Evolutionary conservation across 2,113 vertebrate genomes (phyloP).

Genomic region (Seriola dumerili): DNA sequence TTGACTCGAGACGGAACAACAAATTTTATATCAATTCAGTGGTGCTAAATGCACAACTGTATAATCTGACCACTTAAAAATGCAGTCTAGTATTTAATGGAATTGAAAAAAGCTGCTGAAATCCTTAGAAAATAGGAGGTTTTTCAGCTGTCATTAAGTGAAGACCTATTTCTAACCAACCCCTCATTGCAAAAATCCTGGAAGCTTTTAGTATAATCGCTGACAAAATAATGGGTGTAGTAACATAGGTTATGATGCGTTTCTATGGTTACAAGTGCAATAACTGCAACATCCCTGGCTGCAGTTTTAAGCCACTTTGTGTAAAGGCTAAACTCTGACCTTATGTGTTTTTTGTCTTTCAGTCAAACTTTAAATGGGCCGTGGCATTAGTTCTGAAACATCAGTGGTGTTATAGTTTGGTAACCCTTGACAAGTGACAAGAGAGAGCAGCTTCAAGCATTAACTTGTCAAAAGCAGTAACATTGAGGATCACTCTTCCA

Average conservation of each 20-base stretch:
- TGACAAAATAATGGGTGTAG: not conserved
- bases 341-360: not conserved
- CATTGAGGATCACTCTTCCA: conserved; percentile 37
- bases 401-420: conserved; percentile 47
- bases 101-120: not conserved
- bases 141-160: not conserved
- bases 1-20: not conserved
- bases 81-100: not conserved
- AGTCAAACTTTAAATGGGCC: conserved; percentile 21
- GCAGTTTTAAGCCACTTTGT: not conserved
- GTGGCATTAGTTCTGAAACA: conserved; percentile 21
- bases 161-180: not conserved
- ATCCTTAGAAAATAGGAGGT: not conserved
- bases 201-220: not conserved
- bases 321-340: conserved; percentile 1
- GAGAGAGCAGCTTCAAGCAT: conserved; percentile 49
- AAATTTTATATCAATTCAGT: not conserved
- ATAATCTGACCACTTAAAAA: not conserved
- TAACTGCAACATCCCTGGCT: not conserved
- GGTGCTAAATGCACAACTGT: not conserved
- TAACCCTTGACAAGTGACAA: conserved; percentile 51
- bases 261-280: not conserved
- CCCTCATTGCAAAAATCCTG: not conserved
- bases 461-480: conserved; percentile 50
- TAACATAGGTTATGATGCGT: not conserved